phyloP scores from a whole-genome alignment of 2,888 invertebrate species.

The Neoitamus cyanurus region DNA sequence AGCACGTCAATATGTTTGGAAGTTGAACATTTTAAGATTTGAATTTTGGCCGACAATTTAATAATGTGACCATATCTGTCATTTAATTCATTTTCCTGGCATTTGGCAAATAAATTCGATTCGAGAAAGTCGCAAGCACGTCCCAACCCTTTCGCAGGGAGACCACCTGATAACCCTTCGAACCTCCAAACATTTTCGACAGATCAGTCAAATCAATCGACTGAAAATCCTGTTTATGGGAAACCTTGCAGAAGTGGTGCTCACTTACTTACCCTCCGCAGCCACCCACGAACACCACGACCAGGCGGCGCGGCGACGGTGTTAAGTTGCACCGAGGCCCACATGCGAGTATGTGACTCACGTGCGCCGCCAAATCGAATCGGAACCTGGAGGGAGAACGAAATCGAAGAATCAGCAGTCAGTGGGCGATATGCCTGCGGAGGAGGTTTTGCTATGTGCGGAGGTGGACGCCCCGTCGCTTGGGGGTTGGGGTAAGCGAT shows the following conservation, averaged over 20 bases:
- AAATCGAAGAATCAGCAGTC: constrained; percentile 38
- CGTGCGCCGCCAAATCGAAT: constrained; percentile 33
- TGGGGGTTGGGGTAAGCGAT: neutral
- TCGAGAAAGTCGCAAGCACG: constrained; percentile 10
- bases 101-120: too few species aligned
- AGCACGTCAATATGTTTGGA: too few species aligned
- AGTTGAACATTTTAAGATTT: too few species aligned
- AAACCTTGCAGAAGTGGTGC: neutral
- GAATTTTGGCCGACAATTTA: too few species aligned
- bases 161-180: neutral
- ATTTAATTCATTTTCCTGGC: too few species aligned
- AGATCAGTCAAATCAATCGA: constrained; percentile 45
- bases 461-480: neutral
- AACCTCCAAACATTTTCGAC: neutral
- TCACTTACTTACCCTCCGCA: neutral
- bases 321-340: neutral
- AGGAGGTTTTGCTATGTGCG: neutral
- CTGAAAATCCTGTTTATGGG: constrained; percentile 45
- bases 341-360: constrained; percentile 28
- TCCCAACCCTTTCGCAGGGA: constrained; percentile 19
- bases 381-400: constrained; percentile 15
- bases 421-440: neutral
- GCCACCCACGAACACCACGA: neutral
- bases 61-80: too few species aligned
- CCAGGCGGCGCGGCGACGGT: neutral